Conservation (phyloP, 2,797 vertebrate species). For the Novumbra hubbsi region DNA sequence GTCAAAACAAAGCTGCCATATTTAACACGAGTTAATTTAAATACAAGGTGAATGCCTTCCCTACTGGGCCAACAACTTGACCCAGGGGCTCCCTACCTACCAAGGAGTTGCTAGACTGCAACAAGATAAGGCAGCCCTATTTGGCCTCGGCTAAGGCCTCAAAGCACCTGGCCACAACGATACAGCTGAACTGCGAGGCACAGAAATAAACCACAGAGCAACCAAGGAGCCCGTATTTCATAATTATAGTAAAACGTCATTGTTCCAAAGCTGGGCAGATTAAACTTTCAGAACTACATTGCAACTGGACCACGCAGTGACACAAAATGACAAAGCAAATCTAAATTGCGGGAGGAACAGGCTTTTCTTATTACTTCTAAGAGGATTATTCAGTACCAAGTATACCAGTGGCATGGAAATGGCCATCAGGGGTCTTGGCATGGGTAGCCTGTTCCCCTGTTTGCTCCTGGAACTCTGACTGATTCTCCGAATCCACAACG, state of each 20-base stretch:
- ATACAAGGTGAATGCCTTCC: no score
- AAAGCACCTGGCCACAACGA: background rate
- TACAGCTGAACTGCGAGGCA: no score
- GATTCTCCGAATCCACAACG: constrained; percentile 45
- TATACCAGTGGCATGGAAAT: constrained; percentile 31
- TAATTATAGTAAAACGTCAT: background rate
- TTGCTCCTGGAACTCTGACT: constrained; percentile 47
- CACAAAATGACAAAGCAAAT: constrained; percentile 31
- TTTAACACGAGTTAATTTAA: no score
- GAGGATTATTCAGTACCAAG: constrained; percentile 18
- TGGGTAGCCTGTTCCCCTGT: constrained; percentile 38
- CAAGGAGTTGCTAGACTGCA: no score
- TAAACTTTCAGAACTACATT: background rate
- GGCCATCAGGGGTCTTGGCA: constrained; percentile 34
- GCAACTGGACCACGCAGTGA: background rate
- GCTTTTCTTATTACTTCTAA: constrained; percentile 7
- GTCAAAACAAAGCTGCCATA: no score
- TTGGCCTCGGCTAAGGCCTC: no score
- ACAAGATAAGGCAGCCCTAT: no score
- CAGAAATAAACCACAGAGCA: no score
- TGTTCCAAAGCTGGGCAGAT: background rate
- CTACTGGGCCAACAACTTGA: no score
- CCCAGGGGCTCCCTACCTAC: no score
- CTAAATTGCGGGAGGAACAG: constrained; percentile 28
- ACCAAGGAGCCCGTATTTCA: background rate